Percentiles rank a stretch among this genome's conserved stretches.
These are phyloP conservation scores for Orthosia gracilis DNA, from an alignment of 2,888 invertebrate species.

Conservation along the genomic window DNA sequence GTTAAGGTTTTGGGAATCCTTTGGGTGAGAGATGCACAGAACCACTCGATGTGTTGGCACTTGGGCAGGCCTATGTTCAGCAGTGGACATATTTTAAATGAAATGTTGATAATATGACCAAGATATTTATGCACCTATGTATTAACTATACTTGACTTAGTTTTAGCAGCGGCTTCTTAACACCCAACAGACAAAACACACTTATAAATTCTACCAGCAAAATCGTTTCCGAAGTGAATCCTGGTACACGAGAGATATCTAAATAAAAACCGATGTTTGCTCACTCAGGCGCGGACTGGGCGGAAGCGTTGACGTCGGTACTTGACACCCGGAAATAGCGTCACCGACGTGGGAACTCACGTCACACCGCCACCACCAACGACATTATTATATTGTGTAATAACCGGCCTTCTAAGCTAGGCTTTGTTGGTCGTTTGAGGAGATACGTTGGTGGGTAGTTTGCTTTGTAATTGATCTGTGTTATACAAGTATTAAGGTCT, in stretches of 20 bases:
- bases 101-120: too few relatives aligned
- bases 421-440: background rate
- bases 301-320: constrained; percentile 76
- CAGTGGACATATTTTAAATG: too few relatives aligned
- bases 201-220: background rate
- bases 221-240: constrained; percentile 26
- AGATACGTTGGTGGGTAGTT: background rate
- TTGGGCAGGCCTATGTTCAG: too few relatives aligned
- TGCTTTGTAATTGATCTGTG: background rate
- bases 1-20: too few relatives aligned
- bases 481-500: too few relatives aligned
- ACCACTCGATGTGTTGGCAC: too few relatives aligned
- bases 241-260: constrained; percentile 35
- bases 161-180: too few relatives aligned
- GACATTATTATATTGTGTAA: constrained; percentile 70
- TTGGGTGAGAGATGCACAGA: too few relatives aligned
- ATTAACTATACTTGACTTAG: too few relatives aligned
- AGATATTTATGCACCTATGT: too few relatives aligned
- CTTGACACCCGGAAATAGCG: constrained; percentile 82
- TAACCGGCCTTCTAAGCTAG: constrained; percentile 14
- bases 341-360: constrained; percentile 75
- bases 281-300: constrained; percentile 49
- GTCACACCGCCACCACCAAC: constrained; percentile 63
- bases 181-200: too few relatives aligned
- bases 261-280: constrained; percentile 64